phyloP scores from a whole-genome alignment of 2,888 invertebrate species.

The Sarcophaga caerulescens region DNA sequence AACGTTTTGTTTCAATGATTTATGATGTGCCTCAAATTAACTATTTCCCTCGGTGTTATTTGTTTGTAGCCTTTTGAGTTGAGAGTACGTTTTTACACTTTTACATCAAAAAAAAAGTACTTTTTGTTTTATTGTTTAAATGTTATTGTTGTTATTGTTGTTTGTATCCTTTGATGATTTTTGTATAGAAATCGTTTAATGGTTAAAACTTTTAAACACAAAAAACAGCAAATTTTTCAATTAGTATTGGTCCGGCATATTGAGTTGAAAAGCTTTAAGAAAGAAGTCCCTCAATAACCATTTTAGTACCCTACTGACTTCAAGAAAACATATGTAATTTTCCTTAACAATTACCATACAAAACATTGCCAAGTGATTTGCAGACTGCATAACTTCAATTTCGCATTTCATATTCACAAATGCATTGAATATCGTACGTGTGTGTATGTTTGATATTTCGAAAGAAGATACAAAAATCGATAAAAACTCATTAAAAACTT shows the following conservation, averaged over 20 bases:
- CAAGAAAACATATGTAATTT: no score
- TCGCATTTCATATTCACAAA: no score
- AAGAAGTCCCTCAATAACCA: no score
- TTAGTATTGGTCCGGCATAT: background rate
- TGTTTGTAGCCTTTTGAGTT: background rate
- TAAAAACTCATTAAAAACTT: conserved; percentile 50
- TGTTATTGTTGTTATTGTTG: background rate
- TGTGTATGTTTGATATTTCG: background rate
- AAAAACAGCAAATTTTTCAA: background rate
- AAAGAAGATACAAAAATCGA: conserved; percentile 1
- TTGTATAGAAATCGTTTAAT: background rate
- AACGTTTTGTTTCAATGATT: conserved; percentile 43
- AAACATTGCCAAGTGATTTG: no score
- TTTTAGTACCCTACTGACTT: no score
- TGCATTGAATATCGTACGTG: no score
- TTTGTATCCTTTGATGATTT: background rate
- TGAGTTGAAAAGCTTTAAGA: conserved; percentile 1
- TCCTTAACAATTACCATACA: no score
- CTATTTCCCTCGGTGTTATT: conserved; percentile 10
- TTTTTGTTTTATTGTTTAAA: background rate
- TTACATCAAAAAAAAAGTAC: background rate
- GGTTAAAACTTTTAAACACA: background rate
- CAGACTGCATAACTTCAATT: no score
- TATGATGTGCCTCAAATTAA: conserved; percentile 40
- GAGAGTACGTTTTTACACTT: background rate